Evolutionary conservation across 2,113 vertebrate species (phyloP).

Genomic region (Gopherus evgoodei): DNA sequence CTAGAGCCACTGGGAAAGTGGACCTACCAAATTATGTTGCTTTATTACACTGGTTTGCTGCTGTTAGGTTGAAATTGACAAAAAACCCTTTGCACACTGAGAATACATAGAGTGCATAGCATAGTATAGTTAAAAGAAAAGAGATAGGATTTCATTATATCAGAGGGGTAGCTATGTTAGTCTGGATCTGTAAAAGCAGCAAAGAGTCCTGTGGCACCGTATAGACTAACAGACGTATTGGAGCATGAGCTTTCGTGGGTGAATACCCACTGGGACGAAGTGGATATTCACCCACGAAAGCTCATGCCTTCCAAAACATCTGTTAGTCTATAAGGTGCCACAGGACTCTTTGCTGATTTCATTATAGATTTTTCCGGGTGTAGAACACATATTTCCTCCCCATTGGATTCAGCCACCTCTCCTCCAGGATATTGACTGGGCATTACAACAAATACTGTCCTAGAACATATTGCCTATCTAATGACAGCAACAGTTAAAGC

Average conservation of each 20-base stretch:
- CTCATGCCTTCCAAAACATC: too few relatives aligned
- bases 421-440: neutral
- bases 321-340: too few relatives aligned
- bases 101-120: neutral
- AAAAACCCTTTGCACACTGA: neutral
- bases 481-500: neutral
- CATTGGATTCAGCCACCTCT: neutral
- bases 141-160: neutral
- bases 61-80: neutral
- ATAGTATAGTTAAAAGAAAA: neutral
- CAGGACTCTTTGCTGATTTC: neutral
- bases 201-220: too few relatives aligned
- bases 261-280: too few relatives aligned
- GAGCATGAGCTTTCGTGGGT: too few relatives aligned
- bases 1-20: neutral
- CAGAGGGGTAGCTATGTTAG: too few relatives aligned
- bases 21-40: constrained; percentile 6
- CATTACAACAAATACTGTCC: neutral
- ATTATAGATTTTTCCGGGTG: neutral
- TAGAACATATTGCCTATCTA: neutral
- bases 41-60: neutral
- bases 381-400: neutral
- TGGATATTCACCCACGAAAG: too few relatives aligned
- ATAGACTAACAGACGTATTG: too few relatives aligned
- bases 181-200: too few relatives aligned